These are phyloP conservation scores for Acrossocheilus fasciatus DNA, from an alignment of 2,797 vertebrate species.

Conservation along the genomic window DNA sequence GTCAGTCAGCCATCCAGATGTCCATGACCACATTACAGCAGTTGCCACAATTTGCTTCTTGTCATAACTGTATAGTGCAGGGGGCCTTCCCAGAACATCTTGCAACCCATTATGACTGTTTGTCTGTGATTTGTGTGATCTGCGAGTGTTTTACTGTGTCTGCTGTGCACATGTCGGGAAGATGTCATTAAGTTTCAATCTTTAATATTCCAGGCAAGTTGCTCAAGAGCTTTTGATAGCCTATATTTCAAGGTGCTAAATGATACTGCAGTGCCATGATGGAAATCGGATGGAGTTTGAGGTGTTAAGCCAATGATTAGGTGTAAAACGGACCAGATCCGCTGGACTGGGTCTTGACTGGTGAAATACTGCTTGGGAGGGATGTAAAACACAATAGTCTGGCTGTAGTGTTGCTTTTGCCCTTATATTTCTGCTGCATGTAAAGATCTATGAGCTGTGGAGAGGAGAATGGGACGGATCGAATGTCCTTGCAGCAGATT, in stretches of 20 bases:
- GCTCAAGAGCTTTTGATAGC: constrained; percentile 16
- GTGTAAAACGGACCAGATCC: constrained; percentile 16
- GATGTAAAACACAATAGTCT: constrained; percentile 10
- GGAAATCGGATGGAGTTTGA: constrained; percentile 34
- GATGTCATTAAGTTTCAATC: constrained; percentile 28
- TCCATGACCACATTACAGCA: constrained; percentile 70
- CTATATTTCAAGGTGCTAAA: constrained; percentile 17
- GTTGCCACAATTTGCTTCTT: constrained; percentile 74
- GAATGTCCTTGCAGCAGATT: constrained; percentile 61
- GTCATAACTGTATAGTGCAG: constrained; percentile 71
- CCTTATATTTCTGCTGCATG: constrained; percentile 61
- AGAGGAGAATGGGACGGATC: constrained; percentile 50
- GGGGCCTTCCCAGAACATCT: constrained; percentile 41
- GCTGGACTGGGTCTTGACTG: not conserved
- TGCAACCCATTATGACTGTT: constrained; percentile 37
- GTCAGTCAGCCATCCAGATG: constrained; percentile 44
- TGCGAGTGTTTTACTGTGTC: constrained; percentile 34
- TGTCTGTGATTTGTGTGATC: constrained; percentile 35
- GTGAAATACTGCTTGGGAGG: constrained; percentile 4
- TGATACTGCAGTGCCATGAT: constrained; percentile 8
- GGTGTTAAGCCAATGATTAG: constrained; percentile 32
- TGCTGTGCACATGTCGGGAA: constrained; percentile 53
- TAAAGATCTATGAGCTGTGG: constrained; percentile 65
- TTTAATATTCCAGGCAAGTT: constrained; percentile 13
- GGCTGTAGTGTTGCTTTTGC: constrained; percentile 43